Conservation (phyloP, 2,888 invertebrate genomes). For the Xylota sylvarum region DNA sequence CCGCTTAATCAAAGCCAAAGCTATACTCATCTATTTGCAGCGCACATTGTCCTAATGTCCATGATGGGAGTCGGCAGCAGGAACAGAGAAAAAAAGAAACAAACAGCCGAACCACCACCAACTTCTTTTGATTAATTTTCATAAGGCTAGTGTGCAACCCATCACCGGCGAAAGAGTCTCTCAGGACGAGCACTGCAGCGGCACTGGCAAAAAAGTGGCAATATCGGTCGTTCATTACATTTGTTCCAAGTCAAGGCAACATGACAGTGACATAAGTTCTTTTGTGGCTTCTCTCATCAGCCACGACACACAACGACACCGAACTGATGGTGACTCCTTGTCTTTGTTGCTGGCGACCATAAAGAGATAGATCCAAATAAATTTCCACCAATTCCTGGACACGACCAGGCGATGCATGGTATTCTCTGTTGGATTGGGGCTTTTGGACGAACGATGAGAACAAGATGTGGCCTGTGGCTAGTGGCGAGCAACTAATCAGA, state of each 20-base stretch:
- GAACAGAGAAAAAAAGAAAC: too few relatives aligned
- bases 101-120: slow-evolving; percentile 24
- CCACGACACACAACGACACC: slow-evolving; percentile 39
- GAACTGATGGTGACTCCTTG: slow-evolving; percentile 16
- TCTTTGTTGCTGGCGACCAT: slow-evolving; percentile 54
- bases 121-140: slow-evolving; percentile 75
- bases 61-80: slow-evolving; percentile 54
- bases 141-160: slow-evolving; percentile 66
- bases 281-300: slow-evolving; percentile 75
- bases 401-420: slow-evolving; percentile 38
- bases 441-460: slow-evolving; percentile 39
- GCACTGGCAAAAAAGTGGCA: slow-evolving; percentile 62
- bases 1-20: slow-evolving; percentile 68
- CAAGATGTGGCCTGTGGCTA: slow-evolving; percentile 47
- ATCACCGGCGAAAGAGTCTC: slow-evolving; percentile 63
- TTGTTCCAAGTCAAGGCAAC: slow-evolving; percentile 75
- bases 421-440: slow-evolving; percentile 58
- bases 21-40: slow-evolving; percentile 68
- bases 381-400: slow-evolving; percentile 70
- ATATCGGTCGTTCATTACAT: slow-evolving; percentile 76
- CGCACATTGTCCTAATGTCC: slow-evolving; percentile 72
- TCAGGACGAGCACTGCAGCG: slow-evolving; percentile 59
- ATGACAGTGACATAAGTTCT: slow-evolving; percentile 78
- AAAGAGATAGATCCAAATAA: slow-evolving; percentile 76
- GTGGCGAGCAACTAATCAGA: slow-evolving; percentile 66